Evolutionary conservation across 2,113 vertebrate species (phyloP).

Genomic region (Conger conger): DNA sequence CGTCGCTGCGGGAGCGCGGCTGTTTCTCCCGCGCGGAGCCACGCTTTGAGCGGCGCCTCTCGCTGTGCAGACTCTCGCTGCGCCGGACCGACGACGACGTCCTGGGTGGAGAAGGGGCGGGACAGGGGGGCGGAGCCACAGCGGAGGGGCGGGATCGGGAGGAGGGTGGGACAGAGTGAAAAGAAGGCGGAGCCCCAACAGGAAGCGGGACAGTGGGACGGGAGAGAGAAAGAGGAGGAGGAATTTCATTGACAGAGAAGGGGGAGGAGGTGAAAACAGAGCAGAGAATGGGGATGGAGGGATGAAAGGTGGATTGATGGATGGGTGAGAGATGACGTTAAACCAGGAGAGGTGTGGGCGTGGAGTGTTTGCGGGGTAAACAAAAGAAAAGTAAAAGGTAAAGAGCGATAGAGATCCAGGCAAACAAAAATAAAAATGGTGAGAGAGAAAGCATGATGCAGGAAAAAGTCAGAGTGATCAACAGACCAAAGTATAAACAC

Average conservation of each 20-base stretch:
- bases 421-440: background rate
- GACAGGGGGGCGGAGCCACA: background rate
- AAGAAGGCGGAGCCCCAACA: background rate
- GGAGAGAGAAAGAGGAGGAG: background rate
- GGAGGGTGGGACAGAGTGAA: background rate
- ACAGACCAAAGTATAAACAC: background rate
- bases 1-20: constrained; percentile 86
- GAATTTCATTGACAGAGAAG: background rate
- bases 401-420: background rate
- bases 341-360: background rate
- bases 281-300: background rate
- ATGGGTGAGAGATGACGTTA: background rate
- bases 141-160: background rate
- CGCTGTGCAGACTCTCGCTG: constrained; percentile 85
- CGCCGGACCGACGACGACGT: constrained; percentile 69
- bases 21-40: constrained; percentile 82
- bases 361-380: background rate
- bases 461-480: background rate
- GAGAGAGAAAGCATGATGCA: constrained; percentile 1
- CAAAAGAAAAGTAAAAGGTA: background rate
- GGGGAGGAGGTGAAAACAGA: background rate
- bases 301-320: background rate
- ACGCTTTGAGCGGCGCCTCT: constrained; percentile 79
- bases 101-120: constrained; percentile 41
- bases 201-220: background rate